Percentiles rank a stretch among this genome's conserved stretches.
Evolutionary conservation across 2,888 invertebrate genomes (phyloP).

Genomic region (Archaeoteleia sp.): DNA sequence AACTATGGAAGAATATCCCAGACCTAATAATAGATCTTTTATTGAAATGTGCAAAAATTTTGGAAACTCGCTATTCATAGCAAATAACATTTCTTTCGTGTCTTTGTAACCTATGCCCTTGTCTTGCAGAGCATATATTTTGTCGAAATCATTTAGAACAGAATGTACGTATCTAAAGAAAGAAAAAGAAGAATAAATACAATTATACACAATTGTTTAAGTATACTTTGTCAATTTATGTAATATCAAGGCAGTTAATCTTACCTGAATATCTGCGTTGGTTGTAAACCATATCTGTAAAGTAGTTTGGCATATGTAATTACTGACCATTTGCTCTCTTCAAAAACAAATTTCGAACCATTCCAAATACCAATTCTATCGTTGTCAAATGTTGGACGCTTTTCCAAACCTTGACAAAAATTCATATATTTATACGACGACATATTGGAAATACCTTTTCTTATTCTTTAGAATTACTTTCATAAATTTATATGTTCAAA

Average conservation of each 20-base stretch:
- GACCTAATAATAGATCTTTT: conserved; percentile 69
- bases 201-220: not conserved
- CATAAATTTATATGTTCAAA: too few relatives aligned
- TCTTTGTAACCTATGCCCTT: conserved; percentile 75
- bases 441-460: not conserved
- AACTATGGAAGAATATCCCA: conserved; percentile 75
- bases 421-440: conserved; percentile 7
- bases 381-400: conserved; percentile 52
- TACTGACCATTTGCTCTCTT: conserved; percentile 75
- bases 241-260: not conserved
- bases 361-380: conserved; percentile 75
- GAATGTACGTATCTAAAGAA: conserved; percentile 57
- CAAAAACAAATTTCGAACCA: conserved; percentile 77
- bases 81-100: conserved; percentile 76
- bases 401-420: conserved; percentile 66
- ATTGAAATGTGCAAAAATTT: conserved; percentile 73
- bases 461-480: too few relatives aligned
- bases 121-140: conserved; percentile 78
- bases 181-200: conserved; percentile 16
- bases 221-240: not conserved
- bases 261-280: conserved; percentile 73
- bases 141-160: conserved; percentile 68
- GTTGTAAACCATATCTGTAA: conserved; percentile 78
- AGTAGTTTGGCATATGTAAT: conserved; percentile 75
- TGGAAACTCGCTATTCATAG: conserved; percentile 76